Evolutionary conservation across 2,888 invertebrate species (phyloP).

Genomic region (Leucoma salicis): DNA sequence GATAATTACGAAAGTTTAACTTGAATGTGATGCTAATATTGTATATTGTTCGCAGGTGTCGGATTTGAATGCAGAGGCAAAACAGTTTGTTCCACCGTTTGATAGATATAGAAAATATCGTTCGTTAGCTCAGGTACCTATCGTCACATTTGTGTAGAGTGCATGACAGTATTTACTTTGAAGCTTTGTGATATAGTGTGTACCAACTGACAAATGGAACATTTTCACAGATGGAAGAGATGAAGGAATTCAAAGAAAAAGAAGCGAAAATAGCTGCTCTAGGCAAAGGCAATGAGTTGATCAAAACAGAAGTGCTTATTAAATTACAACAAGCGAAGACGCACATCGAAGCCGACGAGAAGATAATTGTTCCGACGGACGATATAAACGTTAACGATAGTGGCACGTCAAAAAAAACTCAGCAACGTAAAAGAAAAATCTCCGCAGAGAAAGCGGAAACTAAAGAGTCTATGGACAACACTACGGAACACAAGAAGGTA

Average conservation of each 20-base stretch:
- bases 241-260: conserved; percentile 56
- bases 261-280: conserved; percentile 61
- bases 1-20: no score
- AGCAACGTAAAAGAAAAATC: conserved; percentile 49
- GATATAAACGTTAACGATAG: conserved; percentile 14
- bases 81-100: conserved; percentile 65
- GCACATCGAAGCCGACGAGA: conserved; percentile 37
- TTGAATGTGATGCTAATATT: no score
- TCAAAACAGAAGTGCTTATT: conserved; percentile 52
- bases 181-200: conserved; percentile 8
- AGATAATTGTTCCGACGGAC: conserved; percentile 2
- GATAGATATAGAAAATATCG: conserved; percentile 64
- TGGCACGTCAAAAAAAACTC: conserved; percentile 24
- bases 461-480: conserved; percentile 23
- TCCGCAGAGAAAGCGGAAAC: conserved; percentile 33
- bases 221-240: conserved; percentile 54
- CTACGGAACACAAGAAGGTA: conserved; percentile 25
- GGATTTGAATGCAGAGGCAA: conserved; percentile 54
- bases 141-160: conserved; percentile 10
- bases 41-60: conserved; percentile 46
- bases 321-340: conserved; percentile 50
- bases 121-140: conserved; percentile 53
- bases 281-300: conserved; percentile 54
- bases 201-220: conserved; percentile 11
- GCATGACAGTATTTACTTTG: conserved; percentile 7